These are phyloP conservation scores for Athene cunicularia DNA, from an alignment of 2,113 vertebrate genomes.

Conservation along the genomic window DNA sequence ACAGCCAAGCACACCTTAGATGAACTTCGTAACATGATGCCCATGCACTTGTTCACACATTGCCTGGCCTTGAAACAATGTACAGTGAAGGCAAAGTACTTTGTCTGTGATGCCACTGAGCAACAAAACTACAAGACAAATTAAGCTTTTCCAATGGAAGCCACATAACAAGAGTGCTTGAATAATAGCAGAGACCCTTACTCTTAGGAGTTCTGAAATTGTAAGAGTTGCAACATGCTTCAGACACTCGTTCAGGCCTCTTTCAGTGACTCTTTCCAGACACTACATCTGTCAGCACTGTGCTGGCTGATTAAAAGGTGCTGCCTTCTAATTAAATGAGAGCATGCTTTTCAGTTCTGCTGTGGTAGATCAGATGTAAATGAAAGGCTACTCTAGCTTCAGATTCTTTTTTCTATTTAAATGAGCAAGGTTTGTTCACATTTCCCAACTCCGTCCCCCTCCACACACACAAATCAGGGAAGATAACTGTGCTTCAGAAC, in stretches of 20 bases:
- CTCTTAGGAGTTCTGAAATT: neutral
- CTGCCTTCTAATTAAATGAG: slow-evolving; percentile 18
- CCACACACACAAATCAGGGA: neutral
- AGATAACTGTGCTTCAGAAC: neutral
- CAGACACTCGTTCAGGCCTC: neutral
- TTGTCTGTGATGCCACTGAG: neutral
- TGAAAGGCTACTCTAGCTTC: neutral
- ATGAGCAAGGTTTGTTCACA: neutral
- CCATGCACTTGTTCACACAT: neutral
- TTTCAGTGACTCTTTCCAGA: neutral
- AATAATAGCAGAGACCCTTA: neutral
- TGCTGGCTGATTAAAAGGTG: slow-evolving; percentile 26
- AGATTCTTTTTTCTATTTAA: neutral
- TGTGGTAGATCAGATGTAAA: neutral
- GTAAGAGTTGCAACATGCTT: neutral
- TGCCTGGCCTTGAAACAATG: neutral
- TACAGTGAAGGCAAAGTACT: neutral
- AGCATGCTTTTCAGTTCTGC: neutral
- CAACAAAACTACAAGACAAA: neutral
- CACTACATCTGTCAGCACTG: neutral
- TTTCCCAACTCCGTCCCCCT: neutral
- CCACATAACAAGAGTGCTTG: neutral
- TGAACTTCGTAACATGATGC: neutral
- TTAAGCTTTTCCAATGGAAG: neutral
- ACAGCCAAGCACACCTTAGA: neutral